Conservation (phyloP, 2,888 invertebrate species). For the Xestia xanthographa region DNA sequence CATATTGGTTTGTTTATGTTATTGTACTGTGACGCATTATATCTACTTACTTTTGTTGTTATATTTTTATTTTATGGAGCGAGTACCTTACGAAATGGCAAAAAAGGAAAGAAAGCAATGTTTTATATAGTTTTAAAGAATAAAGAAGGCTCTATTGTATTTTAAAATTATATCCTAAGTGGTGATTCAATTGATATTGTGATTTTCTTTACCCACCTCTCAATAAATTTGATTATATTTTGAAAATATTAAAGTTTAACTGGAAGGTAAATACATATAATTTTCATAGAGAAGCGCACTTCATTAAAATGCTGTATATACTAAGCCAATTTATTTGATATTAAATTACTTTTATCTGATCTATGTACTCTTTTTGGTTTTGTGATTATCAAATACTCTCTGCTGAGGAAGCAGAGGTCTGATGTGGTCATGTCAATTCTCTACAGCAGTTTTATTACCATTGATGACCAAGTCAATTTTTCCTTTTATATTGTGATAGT, state of each 20-base stretch:
- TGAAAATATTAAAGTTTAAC: constrained; percentile 5
- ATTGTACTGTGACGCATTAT: constrained; percentile 78
- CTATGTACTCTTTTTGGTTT: constrained; percentile 34
- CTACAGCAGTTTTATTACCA: constrained; percentile 55
- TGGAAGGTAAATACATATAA: constrained; percentile 8
- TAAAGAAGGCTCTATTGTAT: constrained; percentile 55
- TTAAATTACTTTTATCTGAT: constrained; percentile 9
- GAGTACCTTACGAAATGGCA: constrained; percentile 56
- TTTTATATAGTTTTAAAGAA: constrained; percentile 62
- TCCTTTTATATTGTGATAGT: constrained; percentile 87
- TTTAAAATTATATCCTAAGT: constrained; percentile 40
- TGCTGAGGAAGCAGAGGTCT: constrained; percentile 42
- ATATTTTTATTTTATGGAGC: constrained; percentile 55
- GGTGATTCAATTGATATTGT: constrained; percentile 49
- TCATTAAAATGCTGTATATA: constrained; percentile 38
- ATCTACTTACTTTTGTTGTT: constrained; percentile 78
- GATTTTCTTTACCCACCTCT: constrained; percentile 58
- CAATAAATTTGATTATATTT: constrained; percentile 26
- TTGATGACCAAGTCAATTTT: constrained; percentile 77
- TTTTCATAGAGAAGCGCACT: constrained; percentile 23
- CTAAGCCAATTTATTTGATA: constrained; percentile 49
- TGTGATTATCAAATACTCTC: constrained; percentile 44
- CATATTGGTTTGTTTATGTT: constrained; percentile 64
- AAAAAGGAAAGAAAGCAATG: constrained; percentile 39
- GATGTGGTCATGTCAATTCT: constrained; percentile 67